phyloP scores from a whole-genome alignment of 2,797 vertebrate genomes.

The Melanitta fusca region DNA sequence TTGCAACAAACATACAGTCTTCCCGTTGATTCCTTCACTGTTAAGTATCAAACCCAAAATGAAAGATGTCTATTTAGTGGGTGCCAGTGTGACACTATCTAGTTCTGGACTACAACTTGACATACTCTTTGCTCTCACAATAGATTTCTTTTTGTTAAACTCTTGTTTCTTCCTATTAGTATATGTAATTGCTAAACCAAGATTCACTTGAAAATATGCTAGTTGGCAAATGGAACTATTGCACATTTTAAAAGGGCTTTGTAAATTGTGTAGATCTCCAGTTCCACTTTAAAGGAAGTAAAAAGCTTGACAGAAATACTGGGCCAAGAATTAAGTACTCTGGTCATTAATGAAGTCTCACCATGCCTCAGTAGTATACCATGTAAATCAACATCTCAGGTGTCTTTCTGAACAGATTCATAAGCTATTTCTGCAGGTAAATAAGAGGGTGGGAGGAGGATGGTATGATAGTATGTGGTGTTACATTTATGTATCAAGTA shows the following conservation, averaged over 20 bases:
- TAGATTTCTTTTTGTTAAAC: neutral
- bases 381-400: neutral
- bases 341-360: neutral
- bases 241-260: neutral
- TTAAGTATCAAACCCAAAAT: neutral
- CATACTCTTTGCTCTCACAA: neutral
- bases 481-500: neutral
- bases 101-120: neutral
- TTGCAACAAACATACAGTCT: neutral
- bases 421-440: neutral
- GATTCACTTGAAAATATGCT: constrained; percentile 13
- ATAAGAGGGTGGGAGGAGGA: neutral
- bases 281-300: neutral
- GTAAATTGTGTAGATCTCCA: neutral
- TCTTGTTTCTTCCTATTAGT: neutral
- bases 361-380: neutral
- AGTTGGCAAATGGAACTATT: neutral
- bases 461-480: neutral
- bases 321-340: neutral
- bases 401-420: neutral
- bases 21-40: neutral
- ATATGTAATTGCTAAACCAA: neutral
- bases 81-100: too few relatives aligned
- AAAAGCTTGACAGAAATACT: neutral
- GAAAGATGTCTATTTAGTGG: neutral